Base-by-base conservation (phyloP, 1,140 invertebrate genomes). In the Zaprionus taronus region DNA sequence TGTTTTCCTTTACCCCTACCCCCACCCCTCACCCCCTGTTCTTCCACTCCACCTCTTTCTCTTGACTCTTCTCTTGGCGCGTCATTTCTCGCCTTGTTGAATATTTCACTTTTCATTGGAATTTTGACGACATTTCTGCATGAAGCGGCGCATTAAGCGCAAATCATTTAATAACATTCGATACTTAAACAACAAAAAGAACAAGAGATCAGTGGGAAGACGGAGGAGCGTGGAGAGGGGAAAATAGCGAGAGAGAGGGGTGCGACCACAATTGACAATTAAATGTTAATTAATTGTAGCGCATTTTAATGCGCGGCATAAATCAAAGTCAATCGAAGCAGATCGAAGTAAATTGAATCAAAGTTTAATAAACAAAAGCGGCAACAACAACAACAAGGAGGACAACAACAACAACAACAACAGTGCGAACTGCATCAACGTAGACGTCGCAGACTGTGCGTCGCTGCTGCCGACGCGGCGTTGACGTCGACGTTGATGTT, bases 81-180 rank as follows among this genome's bases (percentile, higher is more conserved):
- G 9, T 11, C 61, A 17, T 38, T 36, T 24, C 31, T 34, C 24
- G 17, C 28, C 38, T 34, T 56, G 61, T 51, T 68, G 36, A 71
- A 17, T 44, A 56, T 63, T 49, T 60, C 4, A 41, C 28, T 72
- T 68, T 58, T 24, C 24, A 41, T 26, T 34, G 67, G 58, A 64
- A 34, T 64, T 63, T 71, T 17, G 26, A 17, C 36, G 55, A 49
- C 53, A 57, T 20, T 31, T 63, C 49, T 17, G 53, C 53, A 31
- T 17, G 53, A 31, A 26, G 53, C 26, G 22, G 15, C 53, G 15
- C 53, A 9, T 34, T 41, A 58, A 58, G 20, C 44, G 9, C 47
- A 47, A 47, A 58, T 55, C n/a, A 64, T 64, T 71, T 64, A 64
- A 53, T 64, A 24, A 56, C 44, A 56, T 17, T 70, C 53, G 51